Evolutionary conservation across 2,113 vertebrate genomes (phyloP).

Genomic region (Lasiurus borealis): DNA sequence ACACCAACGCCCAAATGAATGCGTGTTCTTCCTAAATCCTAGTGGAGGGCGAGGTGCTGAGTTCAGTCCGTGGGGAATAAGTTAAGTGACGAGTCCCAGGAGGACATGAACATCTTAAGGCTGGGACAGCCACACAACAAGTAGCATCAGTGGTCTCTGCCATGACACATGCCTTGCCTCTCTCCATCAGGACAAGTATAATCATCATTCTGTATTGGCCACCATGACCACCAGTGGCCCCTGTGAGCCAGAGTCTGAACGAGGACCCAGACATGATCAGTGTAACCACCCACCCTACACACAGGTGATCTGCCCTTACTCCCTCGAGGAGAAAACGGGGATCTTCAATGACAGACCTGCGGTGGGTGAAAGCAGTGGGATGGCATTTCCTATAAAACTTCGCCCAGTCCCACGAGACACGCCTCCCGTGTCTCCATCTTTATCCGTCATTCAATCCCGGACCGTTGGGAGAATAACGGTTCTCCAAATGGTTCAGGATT

Average conservation of each 20-base stretch:
- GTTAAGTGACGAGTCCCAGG: background rate
- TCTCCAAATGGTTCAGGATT: no score
- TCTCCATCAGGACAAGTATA: accelerated
- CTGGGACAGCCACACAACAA: no score
- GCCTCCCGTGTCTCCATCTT: background rate
- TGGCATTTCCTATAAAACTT: background rate
- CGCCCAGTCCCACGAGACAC: accelerated
- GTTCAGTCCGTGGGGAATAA: background rate
- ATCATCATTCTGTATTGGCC: background rate
- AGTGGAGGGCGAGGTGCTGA: no score
- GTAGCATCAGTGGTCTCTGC: background rate
- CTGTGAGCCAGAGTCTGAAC: no score
- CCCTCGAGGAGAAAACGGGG: background rate
- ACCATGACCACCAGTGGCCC: accelerated
- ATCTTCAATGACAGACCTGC: background rate
- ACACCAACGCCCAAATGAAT: background rate
- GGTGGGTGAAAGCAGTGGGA: background rate
- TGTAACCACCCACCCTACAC: background rate
- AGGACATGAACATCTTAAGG: background rate
- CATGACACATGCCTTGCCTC: accelerated
- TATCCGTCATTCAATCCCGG: background rate
- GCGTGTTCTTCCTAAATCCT: background rate
- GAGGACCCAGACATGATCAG: background rate
- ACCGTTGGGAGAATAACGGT: accelerated
- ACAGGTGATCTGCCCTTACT: background rate